Evolutionary conservation across 2,888 invertebrate species (phyloP).

Genomic region (Caenorhabditis drosophilae): DNA sequence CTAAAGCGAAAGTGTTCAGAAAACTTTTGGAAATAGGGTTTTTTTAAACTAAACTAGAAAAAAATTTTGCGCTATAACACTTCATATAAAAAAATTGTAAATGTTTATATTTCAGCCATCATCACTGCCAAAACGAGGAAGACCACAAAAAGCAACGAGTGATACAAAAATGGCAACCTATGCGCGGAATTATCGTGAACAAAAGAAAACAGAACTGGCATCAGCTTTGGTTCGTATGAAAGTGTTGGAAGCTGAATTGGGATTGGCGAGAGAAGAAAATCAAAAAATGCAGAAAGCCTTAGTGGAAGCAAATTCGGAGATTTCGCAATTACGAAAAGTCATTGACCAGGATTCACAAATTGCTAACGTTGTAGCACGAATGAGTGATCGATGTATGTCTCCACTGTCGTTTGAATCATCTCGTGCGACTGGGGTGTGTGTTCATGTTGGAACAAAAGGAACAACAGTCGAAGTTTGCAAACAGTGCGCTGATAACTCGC

Average conservation of each 20-base stretch:
- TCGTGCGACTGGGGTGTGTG: constrained; percentile 22
- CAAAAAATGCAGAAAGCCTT: constrained; percentile 18
- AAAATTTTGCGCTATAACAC: no score
- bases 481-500: constrained; percentile 24
- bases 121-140: constrained; percentile 32
- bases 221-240: constrained; percentile 12
- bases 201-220: constrained; percentile 50
- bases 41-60: no score
- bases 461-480: constrained; percentile 38
- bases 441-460: constrained; percentile 26
- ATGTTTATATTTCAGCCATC: constrained; percentile 1
- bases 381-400: constrained; percentile 10
- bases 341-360: constrained; percentile 37
- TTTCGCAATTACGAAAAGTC: constrained; percentile 20
- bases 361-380: constrained; percentile 37
- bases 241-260: constrained; percentile 35
- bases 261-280: constrained; percentile 22
- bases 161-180: constrained; percentile 56
- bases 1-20: no score
- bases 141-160: constrained; percentile 44
- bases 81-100: no score
- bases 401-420: background rate
- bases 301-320: constrained; percentile 10
- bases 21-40: no score
- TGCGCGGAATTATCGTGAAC: constrained; percentile 55